Percentiles rank a stretch among this genome's conserved stretches.
phyloP scores from a whole-genome alignment of 2,113 vertebrate species.

The Ivindomyrus marchei region DNA sequence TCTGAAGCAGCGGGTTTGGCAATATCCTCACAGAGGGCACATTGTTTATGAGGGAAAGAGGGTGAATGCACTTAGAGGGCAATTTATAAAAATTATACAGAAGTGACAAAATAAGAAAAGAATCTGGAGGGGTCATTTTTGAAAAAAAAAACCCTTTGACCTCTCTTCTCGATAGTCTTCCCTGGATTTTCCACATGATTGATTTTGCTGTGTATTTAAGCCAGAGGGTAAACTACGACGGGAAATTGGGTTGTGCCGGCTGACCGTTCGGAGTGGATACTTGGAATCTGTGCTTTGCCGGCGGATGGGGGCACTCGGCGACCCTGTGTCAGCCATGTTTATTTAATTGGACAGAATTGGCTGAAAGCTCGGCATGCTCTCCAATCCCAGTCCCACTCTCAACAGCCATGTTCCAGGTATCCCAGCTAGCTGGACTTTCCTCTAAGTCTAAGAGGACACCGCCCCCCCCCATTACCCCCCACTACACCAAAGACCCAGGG shows the following conservation, averaged over 20 bases:
- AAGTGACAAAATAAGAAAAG: not conserved
- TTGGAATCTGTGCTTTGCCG: not conserved
- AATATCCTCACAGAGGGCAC: not conserved
- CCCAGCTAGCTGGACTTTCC: not conserved
- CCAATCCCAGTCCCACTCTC: not conserved
- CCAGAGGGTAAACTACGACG: not conserved
- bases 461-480: not conserved
- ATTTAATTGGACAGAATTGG: not conserved
- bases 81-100: not conserved
- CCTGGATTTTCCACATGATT: not conserved
- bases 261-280: not conserved
- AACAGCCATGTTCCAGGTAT: not conserved
- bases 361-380: not conserved
- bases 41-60: not conserved
- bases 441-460: not conserved
- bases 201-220: slow-evolving; percentile 6
- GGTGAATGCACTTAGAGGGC: not conserved
- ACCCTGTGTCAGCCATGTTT: not conserved
- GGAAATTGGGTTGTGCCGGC: not conserved
- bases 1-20: not conserved
- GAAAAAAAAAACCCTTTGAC: not conserved
- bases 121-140: not conserved
- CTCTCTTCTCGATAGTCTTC: not conserved
- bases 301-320: not conserved
- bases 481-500: too few species aligned